Percentiles rank a stretch among this genome's conserved stretches.
Evolutionary conservation across 53 echinoderm and acorn worm genomes (phyloP).

Genomic region (Holothuria leucospilota): DNA sequence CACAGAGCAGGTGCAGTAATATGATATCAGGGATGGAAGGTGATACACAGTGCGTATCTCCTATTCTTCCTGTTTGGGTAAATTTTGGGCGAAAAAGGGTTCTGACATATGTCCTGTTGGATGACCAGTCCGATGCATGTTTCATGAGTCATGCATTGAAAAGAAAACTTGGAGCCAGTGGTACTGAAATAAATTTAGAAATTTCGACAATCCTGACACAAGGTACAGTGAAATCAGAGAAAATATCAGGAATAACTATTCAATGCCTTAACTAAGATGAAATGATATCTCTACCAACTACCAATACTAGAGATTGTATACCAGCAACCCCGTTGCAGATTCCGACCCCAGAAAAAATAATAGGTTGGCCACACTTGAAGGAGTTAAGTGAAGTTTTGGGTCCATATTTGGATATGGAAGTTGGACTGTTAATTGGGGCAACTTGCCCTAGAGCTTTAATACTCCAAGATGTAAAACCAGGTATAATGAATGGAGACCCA

Average conservation of each 20-base stretch:
- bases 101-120: conserved; percentile 17
- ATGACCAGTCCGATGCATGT: conserved; percentile 47
- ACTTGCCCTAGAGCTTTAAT: conserved; percentile 44
- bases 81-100: not conserved
- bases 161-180: not conserved
- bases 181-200: not conserved
- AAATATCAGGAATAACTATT: not conserved
- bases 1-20: not conserved
- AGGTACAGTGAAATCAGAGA: conserved; percentile 25
- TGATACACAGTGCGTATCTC: not conserved
- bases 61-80: conserved; percentile 14
- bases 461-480: conserved; percentile 54
- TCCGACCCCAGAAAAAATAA: conserved; percentile 53
- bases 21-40: not conserved
- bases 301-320: conserved; percentile 42
- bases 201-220: conserved; percentile 18
- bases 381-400: conserved; percentile 31
- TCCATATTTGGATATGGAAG: conserved; percentile 40
- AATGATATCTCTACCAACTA: not conserved
- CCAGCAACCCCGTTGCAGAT: conserved; percentile 65
- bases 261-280: conserved; percentile 1
- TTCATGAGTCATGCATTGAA: conserved; percentile 3
- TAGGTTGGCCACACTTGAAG: conserved; percentile 58
- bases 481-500: conserved; percentile 36
- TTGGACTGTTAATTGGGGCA: conserved; percentile 63